phyloP scores from a whole-genome alignment of 2,797 vertebrate species.

The Hemitrygon akajei region DNA sequence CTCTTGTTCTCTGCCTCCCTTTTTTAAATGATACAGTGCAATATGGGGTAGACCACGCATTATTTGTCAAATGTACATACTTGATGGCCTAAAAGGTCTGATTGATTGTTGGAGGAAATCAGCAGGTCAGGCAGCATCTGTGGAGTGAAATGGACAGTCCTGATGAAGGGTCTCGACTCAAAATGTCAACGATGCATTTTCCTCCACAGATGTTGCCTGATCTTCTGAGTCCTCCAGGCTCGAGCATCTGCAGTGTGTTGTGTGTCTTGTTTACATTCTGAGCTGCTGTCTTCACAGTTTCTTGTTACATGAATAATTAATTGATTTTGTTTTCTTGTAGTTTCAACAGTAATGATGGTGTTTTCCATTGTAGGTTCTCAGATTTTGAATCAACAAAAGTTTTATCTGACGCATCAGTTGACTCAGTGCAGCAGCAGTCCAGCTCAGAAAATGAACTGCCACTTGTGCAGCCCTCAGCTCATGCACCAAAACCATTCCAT shows the following conservation, averaged over 20 bases:
- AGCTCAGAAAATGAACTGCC: neutral
- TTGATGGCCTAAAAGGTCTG: too few species aligned
- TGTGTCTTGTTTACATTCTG: neutral
- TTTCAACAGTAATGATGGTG: neutral
- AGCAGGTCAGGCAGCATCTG: too few species aligned
- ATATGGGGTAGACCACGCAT: neutral
- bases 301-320: neutral
- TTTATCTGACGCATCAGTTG: slow-evolving; percentile 30
- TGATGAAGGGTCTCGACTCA: too few species aligned
- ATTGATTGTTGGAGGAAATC: too few species aligned
- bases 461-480: neutral
- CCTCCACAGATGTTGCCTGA: too few species aligned
- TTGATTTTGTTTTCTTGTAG: neutral
- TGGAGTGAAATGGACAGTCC: too few species aligned
- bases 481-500: neutral
- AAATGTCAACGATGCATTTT: too few species aligned
- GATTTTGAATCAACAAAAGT: neutral
- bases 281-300: neutral
- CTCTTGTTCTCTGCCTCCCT: too few species aligned
- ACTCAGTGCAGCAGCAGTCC: slow-evolving; percentile 34
- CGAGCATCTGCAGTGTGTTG: too few species aligned
- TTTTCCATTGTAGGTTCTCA: slow-evolving; percentile 61
- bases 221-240: too few species aligned
- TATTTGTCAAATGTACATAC: neutral
- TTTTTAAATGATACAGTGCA: too few species aligned